Base-by-base conservation (phyloP, 2,888 invertebrate species). In the Cryptocephalus primarius region DNA sequence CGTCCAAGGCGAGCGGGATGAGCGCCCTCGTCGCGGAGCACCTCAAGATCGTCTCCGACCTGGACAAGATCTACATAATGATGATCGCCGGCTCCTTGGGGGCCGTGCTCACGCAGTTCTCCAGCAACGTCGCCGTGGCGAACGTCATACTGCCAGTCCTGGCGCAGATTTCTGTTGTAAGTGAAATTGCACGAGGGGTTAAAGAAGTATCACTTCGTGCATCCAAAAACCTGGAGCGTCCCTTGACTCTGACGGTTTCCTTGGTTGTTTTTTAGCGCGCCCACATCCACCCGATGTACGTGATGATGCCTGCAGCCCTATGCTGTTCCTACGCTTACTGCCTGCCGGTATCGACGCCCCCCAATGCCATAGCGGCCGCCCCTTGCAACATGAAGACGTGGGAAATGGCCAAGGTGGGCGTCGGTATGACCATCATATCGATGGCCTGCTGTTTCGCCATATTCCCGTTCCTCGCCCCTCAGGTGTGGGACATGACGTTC, bases 261-360 rank as follows among this genome's bases (percentile, higher is more conserved):
- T 22, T 22, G 22, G 2, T 22, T 22, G 12, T 41, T 31, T 8
- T 32, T 8, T 47, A 64, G 63, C 61, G 63, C 4, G 68, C 66
- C 8, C 68, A 76, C 57, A 75, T 89, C 46, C 89, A 94, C 72
- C 94, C 94, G 0, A 72, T 95, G 48, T 89, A 87, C 70, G 74
- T 94, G 66, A 91, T 93, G 83, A 74, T 93, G 58, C 92, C 94
- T 1, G 89, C 90, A 0, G 80, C 92, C 0, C 72, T 94, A 22
- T 85, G 89, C 3, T 90, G 91, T 66, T 92, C 92, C 45, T 91
- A 91, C 75, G 91, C 88, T 8, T 89, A 93, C 77, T 91, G 91
- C 76, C 76, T 95, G 68, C 94, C 93, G 0, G 93, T 94, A 10
- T 93, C 92, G 42, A 94, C 94, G 0, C 93, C 94, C 2, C 93